Evolutionary conservation across 2,797 vertebrate species (phyloP).

Genomic region (Alca torda): DNA sequence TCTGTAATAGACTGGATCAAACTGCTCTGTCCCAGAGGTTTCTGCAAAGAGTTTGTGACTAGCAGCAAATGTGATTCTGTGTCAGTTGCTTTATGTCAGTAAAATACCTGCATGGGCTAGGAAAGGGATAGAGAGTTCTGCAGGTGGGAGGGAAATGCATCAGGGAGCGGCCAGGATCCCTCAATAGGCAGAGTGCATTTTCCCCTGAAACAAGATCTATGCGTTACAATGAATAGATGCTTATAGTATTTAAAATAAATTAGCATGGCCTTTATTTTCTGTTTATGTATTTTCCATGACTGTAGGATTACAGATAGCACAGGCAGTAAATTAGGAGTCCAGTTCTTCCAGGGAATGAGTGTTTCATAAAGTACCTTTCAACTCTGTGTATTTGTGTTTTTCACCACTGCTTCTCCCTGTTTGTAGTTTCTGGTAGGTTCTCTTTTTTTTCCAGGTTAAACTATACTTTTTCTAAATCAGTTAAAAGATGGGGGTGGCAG

Average conservation of each 20-base stretch:
- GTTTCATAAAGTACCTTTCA: accelerated
- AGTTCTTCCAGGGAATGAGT: not conserved
- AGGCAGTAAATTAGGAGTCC: not conserved
- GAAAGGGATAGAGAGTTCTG: not conserved
- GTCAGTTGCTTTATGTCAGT: not conserved
- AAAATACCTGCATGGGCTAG: not conserved
- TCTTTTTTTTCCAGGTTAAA: not conserved
- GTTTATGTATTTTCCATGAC: not conserved
- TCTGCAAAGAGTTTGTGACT: not conserved
- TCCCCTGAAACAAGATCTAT: not conserved
- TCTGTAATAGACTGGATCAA: accelerated
- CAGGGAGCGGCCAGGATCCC: accelerated
- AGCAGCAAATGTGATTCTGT: not conserved
- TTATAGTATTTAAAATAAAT: not conserved
- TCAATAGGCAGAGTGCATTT: accelerated
- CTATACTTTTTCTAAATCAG: not conserved
- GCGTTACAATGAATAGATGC: not conserved
- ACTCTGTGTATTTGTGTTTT: accelerated
- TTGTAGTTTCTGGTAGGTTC: not conserved
- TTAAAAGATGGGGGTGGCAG: not conserved
- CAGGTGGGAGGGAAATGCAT: not conserved
- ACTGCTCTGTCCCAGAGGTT: not conserved
- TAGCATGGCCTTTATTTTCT: not conserved
- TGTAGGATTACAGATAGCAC: not conserved
- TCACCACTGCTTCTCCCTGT: not conserved